Base-by-base conservation (phyloP, 2,113 vertebrate genomes). In the Spea multiplicata region DNA sequence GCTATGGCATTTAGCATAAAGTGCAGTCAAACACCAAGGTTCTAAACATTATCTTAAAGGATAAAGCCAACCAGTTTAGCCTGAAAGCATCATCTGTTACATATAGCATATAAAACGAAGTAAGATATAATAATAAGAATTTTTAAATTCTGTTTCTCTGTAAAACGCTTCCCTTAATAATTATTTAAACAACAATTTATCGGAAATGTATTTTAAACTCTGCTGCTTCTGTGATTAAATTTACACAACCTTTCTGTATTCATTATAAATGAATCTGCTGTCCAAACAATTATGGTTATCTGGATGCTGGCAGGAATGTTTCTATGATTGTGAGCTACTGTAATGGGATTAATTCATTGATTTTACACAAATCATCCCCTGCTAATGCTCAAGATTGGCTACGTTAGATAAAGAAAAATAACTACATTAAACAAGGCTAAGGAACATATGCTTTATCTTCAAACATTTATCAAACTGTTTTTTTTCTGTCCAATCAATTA, bases 321-420 rank as follows among this genome's bases (percentile, higher is more conserved):
- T 71, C 10, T n/a, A 52, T 71, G 68, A 52, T 5, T 48, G 49
- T 71, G 68, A 17, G 8, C 48, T 71, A 48, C 61, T 71, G 48
- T 71, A 71, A 71, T 52, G 68, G 68, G 46, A 71, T 52, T 52
- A 6, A 71, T 71, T n/a, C 16, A 52, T 71, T 53, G 68, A 71
- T 53, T 71, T 49, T 53, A 71, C 49, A 71, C n/a, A 52, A 71
- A 14, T 49, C 48, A 52, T 3, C 14, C 14, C 46, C 7, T 53
- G 68, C 16, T 17, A 71, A 52, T 71, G 49, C 5, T 50, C 8
- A 52, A 44, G 48, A 49, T 53, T 52, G 68, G 5, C 66, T 47
- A 48, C 66, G 16, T 14, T 48, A 48, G 5, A 64, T 13, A 70
- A 50, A 49, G 14, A 52, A 71, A 71, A 71, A 69, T 52, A 53